phyloP scores from a whole-genome alignment of 2,888 invertebrate genomes.

The Heteromyza rotundicornis region DNA sequence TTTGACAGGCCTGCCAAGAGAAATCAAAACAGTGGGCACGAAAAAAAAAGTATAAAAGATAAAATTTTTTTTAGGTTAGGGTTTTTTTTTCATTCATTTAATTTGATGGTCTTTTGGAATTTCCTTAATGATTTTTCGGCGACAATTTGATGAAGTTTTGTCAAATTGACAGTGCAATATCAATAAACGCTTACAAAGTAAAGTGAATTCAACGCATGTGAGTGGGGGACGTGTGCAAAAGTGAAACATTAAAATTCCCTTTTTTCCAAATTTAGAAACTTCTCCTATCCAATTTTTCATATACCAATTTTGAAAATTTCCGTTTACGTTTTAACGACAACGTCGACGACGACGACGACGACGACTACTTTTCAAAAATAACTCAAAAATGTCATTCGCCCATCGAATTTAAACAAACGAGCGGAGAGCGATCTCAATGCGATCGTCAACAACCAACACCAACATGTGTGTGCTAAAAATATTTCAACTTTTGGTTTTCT shows the following conservation, averaged over 20 bases:
- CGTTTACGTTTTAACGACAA: no score
- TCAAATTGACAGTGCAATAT: conserved; percentile 43
- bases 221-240: conserved; percentile 26
- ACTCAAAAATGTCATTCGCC: conserved; percentile 57
- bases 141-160: conserved; percentile 49
- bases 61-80: conserved; percentile 25
- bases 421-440: conserved; percentile 25
- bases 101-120: no score
- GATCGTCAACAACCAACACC: conserved; percentile 13
- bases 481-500: conserved; percentile 23
- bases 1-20: conserved; percentile 55
- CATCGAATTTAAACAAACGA: conserved; percentile 56
- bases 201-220: background rate
- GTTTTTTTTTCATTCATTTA: no score
- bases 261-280: conserved; percentile 34
- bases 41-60: conserved; percentile 31
- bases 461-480: conserved; percentile 47
- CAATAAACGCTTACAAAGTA: conserved; percentile 25
- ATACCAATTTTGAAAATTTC: conserved; percentile 14
- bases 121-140: conserved; percentile 27
- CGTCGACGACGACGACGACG: no score
- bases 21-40: conserved; percentile 30
- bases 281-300: conserved; percentile 29
- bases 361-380: conserved; percentile 49
- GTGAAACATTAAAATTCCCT: conserved; percentile 15